Conservation (phyloP, 2,797 vertebrate genomes). For the Coccyzus lansbergi region DNA sequence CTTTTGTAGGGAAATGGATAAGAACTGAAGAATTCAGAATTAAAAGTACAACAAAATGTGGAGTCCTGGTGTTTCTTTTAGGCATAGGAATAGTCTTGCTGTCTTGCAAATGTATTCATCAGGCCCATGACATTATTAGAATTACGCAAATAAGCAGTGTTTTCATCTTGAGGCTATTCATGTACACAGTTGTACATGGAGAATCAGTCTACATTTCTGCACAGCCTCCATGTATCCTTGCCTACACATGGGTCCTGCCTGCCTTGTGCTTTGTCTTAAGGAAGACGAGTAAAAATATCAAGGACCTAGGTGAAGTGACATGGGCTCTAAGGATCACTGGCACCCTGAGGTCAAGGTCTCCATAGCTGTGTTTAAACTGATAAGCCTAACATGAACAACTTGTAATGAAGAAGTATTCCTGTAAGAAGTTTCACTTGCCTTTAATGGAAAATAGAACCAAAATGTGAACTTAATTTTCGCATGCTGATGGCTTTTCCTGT, state of each 20-base stretch:
- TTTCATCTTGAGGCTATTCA: not conserved
- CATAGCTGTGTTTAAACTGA: not conserved
- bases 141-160: not conserved
- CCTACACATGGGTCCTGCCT: not conserved
- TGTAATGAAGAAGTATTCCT: not conserved
- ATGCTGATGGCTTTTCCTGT: not conserved
- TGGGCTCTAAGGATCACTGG: not conserved
- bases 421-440: not conserved
- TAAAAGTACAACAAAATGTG: not conserved
- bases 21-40: not conserved
- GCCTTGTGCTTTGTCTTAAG: not conserved
- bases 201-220: not conserved
- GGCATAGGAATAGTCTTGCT: not conserved
- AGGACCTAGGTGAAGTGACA: not conserved
- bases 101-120: not conserved
- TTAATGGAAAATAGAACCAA: not conserved
- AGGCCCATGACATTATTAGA: not conserved
- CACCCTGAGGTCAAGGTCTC: not conserved
- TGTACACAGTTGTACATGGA: not conserved
- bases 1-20: not conserved
- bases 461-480: not conserved
- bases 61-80: not conserved
- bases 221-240: not conserved
- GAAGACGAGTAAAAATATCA: not conserved
- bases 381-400: not conserved